Evolutionary conservation across 2,113 vertebrate species (phyloP).

Genomic region (Excalfactoria chinensis): DNA sequence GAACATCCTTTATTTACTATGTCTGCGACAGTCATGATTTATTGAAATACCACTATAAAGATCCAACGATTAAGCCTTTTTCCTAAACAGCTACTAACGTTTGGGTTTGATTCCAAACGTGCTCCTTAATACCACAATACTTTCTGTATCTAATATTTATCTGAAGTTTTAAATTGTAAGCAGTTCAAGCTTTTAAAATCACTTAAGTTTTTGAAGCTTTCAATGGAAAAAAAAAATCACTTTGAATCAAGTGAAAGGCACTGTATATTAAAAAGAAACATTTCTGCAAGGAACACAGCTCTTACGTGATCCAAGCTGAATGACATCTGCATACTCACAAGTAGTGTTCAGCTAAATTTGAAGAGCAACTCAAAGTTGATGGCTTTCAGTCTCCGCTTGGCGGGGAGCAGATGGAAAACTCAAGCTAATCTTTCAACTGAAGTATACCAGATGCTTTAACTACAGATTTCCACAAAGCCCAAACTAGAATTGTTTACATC

Average conservation of each 20-base stretch:
- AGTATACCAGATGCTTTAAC: slow-evolving; percentile 43
- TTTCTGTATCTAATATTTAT: not conserved
- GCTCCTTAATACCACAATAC: not conserved
- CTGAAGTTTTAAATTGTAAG: not conserved
- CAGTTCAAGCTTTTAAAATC: slow-evolving; percentile 3
- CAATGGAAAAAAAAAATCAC: slow-evolving; percentile 25
- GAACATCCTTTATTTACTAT: not conserved
- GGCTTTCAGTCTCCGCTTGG: slow-evolving; percentile 61
- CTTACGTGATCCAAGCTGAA: slow-evolving; percentile 69
- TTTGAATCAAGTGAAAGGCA: slow-evolving; percentile 75
- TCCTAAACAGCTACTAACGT: not conserved
- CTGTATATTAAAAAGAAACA: slow-evolving; percentile 47
- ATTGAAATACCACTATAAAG: not conserved
- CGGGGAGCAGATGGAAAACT: not conserved
- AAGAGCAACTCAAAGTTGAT: slow-evolving; percentile 49
- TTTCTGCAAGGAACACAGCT: slow-evolving; percentile 63
- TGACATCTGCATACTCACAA: slow-evolving; percentile 68
- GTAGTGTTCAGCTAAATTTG: slow-evolving; percentile 48
- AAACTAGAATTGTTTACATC: slow-evolving; percentile 71
- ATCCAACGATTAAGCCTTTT: not conserved
- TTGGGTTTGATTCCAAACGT: not conserved
- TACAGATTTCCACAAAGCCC: slow-evolving; percentile 59
- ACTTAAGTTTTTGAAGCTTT: not conserved
- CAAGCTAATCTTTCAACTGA: not conserved
- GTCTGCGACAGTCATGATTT: not conserved